phyloP scores from a whole-genome alignment of 2,888 invertebrate species.

The Papilio demoleus region DNA sequence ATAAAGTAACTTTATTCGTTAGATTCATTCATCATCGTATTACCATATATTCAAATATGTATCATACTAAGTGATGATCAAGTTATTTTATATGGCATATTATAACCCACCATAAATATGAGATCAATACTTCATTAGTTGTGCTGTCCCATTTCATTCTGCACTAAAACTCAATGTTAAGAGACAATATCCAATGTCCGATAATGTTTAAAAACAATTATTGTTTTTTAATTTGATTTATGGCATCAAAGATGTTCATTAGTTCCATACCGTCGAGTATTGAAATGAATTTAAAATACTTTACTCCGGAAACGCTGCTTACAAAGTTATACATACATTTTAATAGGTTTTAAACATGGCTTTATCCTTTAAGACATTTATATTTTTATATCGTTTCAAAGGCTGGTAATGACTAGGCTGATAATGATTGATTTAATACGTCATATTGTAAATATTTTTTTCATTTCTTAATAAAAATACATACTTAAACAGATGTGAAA shows the following conservation, averaged over 20 bases:
- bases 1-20: neutral
- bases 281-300: too few species aligned
- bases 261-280: too few species aligned
- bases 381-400: too few species aligned
- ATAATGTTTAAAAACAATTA: neutral
- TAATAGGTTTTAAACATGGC: too few species aligned
- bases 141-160: constrained; percentile 32
- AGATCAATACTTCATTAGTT: constrained; percentile 70
- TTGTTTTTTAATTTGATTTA: neutral
- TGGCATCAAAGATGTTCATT: neutral
- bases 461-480: neutral
- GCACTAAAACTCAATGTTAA: constrained; percentile 26
- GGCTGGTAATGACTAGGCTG: too few species aligned
- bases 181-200: neutral
- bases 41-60: constrained; percentile 49
- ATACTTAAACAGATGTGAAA: neutral
- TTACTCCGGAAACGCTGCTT: too few species aligned
- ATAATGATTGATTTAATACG: neutral
- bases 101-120: constrained; percentile 75
- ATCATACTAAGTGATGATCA: constrained; percentile 67
- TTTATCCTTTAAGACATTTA: too few species aligned
- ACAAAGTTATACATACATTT: too few species aligned
- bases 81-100: constrained; percentile 69
- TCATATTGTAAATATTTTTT: neutral
- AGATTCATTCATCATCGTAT: neutral